A percentile compares a stretch with the other conserved stretches of the same genome.
Evolutionary conservation across 2,113 vertebrate species (phyloP).

Genomic region (Sigmodon hispidus): DNA sequence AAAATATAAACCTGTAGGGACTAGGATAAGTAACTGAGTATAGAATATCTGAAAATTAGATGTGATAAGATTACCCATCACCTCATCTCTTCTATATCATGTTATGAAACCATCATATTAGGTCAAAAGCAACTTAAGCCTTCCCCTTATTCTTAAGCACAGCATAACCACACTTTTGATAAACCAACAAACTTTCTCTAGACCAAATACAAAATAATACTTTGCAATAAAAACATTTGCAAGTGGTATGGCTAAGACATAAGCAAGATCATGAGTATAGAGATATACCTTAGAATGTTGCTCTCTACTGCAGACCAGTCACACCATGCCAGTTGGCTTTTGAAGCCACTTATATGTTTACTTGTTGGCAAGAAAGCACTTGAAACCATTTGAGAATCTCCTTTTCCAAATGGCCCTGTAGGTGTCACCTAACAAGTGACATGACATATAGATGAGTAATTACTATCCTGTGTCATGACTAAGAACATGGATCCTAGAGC

Average conservation of each 20-base stretch:
- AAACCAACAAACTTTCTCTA: not conserved
- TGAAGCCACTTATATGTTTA: not conserved
- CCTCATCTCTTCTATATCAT: not conserved
- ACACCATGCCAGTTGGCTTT: not conserved
- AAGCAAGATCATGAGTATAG: not conserved
- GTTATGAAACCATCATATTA: not conserved
- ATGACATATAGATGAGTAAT: not conserved
- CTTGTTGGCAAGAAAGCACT: slow-evolving; percentile 18
- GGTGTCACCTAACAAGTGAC: not conserved
- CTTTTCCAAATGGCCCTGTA: not conserved
- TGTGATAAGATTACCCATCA: not conserved
- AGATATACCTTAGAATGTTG: not conserved
- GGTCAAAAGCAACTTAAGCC: not conserved
- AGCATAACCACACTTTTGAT: not conserved
- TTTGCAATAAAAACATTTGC: not conserved
- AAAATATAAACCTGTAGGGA: not conserved
- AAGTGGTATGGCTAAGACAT: not conserved
- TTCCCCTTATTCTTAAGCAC: not conserved
- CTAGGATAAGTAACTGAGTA: not conserved
- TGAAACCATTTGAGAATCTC: not conserved
- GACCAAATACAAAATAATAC: slow-evolving; percentile 20
- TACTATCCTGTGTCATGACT: not conserved
- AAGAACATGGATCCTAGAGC: not conserved
- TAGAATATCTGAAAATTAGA: not conserved
- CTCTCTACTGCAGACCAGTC: not conserved